Conservation (phyloP, 2,797 vertebrate genomes). For the Jordanella pulchra region DNA sequence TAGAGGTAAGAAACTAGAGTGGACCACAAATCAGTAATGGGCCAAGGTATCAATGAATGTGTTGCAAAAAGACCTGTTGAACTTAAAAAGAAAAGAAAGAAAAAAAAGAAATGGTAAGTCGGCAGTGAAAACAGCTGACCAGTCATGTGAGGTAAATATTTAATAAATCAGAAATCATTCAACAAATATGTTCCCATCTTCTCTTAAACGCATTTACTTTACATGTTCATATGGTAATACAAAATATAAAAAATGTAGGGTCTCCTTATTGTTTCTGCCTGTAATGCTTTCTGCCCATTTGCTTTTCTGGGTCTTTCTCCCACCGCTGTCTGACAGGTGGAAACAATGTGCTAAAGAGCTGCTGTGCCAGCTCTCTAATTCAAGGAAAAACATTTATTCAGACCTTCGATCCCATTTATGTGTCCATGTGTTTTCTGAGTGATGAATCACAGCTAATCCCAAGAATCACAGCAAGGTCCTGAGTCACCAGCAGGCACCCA, state of each 20-base stretch:
- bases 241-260: neutral
- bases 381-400: slow-evolving; percentile 5
- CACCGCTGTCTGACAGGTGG: neutral
- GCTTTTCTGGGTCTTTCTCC: neutral
- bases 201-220: too few species aligned
- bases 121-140: too few species aligned
- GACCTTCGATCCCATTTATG: neutral
- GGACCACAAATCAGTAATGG: too few species aligned
- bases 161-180: too few species aligned
- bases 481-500: neutral
- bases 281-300: neutral
- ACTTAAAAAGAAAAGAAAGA: too few species aligned
- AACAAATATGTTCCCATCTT: too few species aligned
- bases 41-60: too few species aligned
- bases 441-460: neutral
- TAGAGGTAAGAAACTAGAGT: too few species aligned
- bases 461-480: neutral
- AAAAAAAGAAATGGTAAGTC: too few species aligned
- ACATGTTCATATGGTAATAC: neutral
- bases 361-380: neutral
- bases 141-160: too few species aligned
- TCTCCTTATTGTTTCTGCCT: neutral
- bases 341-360: slow-evolving; percentile 3
- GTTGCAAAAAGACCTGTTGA: too few species aligned
- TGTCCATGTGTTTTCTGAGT: neutral